Conservation (phyloP, 2,888 invertebrate genomes). For the Microctonus brassicae region DNA sequence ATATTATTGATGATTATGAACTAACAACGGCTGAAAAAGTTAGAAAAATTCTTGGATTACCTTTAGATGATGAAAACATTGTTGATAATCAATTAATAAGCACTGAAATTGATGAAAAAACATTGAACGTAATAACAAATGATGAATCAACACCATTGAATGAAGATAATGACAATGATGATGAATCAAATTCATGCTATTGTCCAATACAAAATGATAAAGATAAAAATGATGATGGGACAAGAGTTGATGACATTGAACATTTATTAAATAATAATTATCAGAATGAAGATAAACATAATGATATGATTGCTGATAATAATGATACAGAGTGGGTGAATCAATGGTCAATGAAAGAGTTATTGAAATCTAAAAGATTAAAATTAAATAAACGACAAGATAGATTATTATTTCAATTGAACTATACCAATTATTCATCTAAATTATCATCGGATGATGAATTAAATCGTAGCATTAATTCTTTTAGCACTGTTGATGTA, state of each 20-base stretch:
- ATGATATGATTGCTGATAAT: too few relatives aligned
- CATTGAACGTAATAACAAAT: neutral
- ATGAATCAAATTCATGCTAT: neutral
- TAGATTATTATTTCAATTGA: neutral
- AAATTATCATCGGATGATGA: slow-evolving; percentile 20
- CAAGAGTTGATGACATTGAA: neutral
- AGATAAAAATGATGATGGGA: neutral
- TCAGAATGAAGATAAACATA: neutral
- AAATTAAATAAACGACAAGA: neutral
- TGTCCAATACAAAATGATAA: neutral
- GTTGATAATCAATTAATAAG: slow-evolving; percentile 7
- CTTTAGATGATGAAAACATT: slow-evolving; percentile 48
- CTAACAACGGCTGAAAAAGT: slow-evolving; percentile 51
- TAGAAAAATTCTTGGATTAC: slow-evolving; percentile 52
- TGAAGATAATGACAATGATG: neutral
- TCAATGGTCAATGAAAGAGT: neutral
- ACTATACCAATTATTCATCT: neutral
- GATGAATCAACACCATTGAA: neutral
- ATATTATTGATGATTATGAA: slow-evolving; percentile 35
- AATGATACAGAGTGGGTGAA: neutral
- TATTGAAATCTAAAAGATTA: neutral
- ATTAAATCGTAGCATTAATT: neutral
- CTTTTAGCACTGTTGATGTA: neutral
- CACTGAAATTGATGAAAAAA: slow-evolving; percentile 13
- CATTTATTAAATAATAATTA: neutral